phyloP scores from a whole-genome alignment of 2,888 invertebrate genomes.

The Resseliella maxima region DNA sequence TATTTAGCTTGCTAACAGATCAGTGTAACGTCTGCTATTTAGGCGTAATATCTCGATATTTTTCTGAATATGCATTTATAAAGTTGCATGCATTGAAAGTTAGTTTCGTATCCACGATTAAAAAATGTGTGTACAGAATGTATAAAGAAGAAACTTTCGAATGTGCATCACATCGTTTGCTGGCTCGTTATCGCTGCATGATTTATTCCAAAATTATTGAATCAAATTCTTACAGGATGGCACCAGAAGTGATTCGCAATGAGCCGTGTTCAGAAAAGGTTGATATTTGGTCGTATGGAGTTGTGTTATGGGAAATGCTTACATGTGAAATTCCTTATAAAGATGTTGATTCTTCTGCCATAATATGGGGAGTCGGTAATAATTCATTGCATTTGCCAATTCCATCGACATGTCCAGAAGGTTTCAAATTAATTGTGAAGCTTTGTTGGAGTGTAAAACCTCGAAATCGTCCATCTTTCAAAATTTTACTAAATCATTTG shows the following conservation, averaged over 20 bases:
- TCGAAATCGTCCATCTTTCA: conserved; percentile 88
- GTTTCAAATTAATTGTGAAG: conserved; percentile 78
- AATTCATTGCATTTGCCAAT: conserved; percentile 92
- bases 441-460: conserved; percentile 76
- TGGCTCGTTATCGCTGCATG: no score
- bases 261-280: conserved; percentile 98
- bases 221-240: conserved; percentile 74
- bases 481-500: conserved; percentile 90
- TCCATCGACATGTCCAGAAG: conserved; percentile 89
- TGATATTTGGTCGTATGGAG: conserved; percentile 82
- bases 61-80: no score
- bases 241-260: conserved; percentile 97
- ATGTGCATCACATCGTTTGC: no score
- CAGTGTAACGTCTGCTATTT: no score
- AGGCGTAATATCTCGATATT: no score
- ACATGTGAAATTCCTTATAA: conserved; percentile 95
- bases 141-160: no score
- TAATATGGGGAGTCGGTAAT: conserved; percentile 98
- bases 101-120: no score
- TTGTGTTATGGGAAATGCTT: conserved; percentile 97
- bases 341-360: conserved; percentile 94
- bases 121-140: no score
- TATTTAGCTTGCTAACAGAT: no score
- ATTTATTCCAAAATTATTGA: no score
- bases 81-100: no score